Conservation (phyloP, 2,888 invertebrate species). For the Hypomecis punctinalis region DNA sequence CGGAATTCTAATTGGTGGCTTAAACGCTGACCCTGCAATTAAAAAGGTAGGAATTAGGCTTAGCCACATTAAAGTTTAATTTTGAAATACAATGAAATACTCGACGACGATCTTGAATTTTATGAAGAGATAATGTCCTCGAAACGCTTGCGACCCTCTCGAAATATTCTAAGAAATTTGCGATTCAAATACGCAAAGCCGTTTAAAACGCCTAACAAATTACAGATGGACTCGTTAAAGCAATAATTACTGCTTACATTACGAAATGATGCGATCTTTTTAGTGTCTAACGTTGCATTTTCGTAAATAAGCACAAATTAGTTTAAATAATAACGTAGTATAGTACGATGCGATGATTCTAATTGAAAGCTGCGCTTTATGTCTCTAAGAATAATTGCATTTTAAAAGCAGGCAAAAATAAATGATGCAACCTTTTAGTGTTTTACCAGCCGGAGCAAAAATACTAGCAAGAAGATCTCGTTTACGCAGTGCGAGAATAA, state of each 20-base stretch:
- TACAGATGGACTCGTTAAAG: slow-evolving; percentile 83
- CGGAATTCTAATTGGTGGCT: slow-evolving; percentile 25
- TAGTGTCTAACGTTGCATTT: slow-evolving; percentile 43
- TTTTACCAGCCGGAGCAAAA: neutral
- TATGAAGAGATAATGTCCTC: slow-evolving; percentile 84
- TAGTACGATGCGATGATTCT: no score
- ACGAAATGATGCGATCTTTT: slow-evolving; percentile 69
- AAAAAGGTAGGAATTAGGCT: slow-evolving; percentile 48
- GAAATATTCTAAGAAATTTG: slow-evolving; percentile 85
- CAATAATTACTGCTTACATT: slow-evolving; percentile 83
- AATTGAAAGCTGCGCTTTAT: no score
- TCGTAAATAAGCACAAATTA: no score
- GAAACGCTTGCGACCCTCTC: slow-evolving; percentile 80
- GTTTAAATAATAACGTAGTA: neutral
- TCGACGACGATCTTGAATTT: slow-evolving; percentile 80
- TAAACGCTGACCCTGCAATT: slow-evolving; percentile 39
- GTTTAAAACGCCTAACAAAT: slow-evolving; percentile 85
- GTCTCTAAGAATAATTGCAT: no score
- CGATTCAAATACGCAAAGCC: slow-evolving; percentile 84
- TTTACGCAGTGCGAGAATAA: slow-evolving; percentile 5
- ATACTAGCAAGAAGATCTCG: neutral
- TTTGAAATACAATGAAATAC: slow-evolving; percentile 78
- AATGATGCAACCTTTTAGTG: neutral
- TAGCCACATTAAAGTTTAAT: slow-evolving; percentile 67
- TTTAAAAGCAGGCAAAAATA: neutral